Base-by-base conservation (phyloP, 2,113 vertebrate species). In the Nyctereutes procyonoides region DNA sequence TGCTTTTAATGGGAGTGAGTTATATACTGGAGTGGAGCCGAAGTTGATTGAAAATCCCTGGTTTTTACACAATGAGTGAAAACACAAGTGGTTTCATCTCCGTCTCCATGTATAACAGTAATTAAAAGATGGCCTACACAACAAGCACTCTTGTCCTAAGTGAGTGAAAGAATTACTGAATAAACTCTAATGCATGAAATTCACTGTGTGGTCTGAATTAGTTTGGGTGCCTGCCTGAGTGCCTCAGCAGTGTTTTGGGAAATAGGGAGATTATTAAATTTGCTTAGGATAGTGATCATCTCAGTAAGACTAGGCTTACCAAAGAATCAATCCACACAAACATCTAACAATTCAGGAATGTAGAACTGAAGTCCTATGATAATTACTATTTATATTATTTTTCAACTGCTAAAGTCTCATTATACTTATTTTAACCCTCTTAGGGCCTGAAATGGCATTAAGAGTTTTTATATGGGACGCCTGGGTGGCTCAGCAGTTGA, bases 311-410 rank as follows among this genome's bases (percentile, higher is more conserved):
- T 35, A 3, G 53, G 79, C 32, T 69, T 53, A 84, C 55, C 38
- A 95, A 5, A 76, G 30, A 69, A 84, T 71, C 58, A 80, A 91
- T n/a, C 30, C 74, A 95, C 1, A 35, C 11, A 60, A 76, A 58
- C 32, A 87, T 32, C 35, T 96, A 95, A 95, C 3, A 84, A 56
- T 93, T 87, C 38, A 93, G 76, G 76, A 88, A 62, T 63, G 4
- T 0, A 77, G 38, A 84, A 83, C 2, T 79, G 7, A 82, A 93
- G 9, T 82, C 7, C 32, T 13, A n/a, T 83, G 82, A 51, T 71
- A 77, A 79, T 77, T 13, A 60, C 13, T 38, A 69, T 53, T 93
- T 38, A 10, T 38, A 60, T 62, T 74, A 82, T 73, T 82, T 93
- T 76, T 76, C 56, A 48, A 82, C 35, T 63, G 76, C 58, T 96